Conservation (phyloP, 2,888 invertebrate genomes). For the Himalopsyche japonica region DNA sequence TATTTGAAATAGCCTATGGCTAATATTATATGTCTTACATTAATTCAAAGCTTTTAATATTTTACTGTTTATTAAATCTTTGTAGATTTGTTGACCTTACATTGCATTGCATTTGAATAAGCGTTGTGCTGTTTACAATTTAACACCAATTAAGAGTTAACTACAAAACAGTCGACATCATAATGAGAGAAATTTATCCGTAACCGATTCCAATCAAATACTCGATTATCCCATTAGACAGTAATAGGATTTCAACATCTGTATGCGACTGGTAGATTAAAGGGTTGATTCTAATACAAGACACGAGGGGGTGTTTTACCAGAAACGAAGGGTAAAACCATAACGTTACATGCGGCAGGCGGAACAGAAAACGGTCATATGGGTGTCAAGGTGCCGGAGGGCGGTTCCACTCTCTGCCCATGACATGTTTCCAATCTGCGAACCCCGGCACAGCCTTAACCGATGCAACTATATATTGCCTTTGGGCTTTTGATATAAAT, state of each 20-base stretch:
- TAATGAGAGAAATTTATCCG: not conserved
- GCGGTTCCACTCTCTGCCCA: constrained; percentile 19
- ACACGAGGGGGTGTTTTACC: not conserved
- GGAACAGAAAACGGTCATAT: not conserved
- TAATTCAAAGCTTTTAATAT: no score
- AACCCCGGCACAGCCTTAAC: constrained; percentile 3
- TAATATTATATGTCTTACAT: no score
- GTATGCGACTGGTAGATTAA: not conserved
- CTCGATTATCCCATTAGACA: constrained; percentile 1
- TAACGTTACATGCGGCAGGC: not conserved
- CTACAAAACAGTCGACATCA: not conserved
- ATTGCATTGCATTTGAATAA: not conserved
- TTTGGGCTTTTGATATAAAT: not conserved
- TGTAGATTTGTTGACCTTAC: not conserved
- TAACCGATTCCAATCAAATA: not conserved
- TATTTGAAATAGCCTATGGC: no score
- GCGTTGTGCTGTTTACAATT: not conserved
- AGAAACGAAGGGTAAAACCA: not conserved
- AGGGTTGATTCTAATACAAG: not conserved
- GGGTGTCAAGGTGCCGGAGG: not conserved
- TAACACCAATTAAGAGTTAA: not conserved
- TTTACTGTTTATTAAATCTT: no score
- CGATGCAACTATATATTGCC: constrained; percentile 2
- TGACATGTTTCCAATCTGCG: constrained; percentile 35
- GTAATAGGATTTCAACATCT: not conserved